These are phyloP conservation scores for Olivierus martensii DNA, from an alignment of 1,140 invertebrate genomes.

Conservation along the genomic window DNA sequence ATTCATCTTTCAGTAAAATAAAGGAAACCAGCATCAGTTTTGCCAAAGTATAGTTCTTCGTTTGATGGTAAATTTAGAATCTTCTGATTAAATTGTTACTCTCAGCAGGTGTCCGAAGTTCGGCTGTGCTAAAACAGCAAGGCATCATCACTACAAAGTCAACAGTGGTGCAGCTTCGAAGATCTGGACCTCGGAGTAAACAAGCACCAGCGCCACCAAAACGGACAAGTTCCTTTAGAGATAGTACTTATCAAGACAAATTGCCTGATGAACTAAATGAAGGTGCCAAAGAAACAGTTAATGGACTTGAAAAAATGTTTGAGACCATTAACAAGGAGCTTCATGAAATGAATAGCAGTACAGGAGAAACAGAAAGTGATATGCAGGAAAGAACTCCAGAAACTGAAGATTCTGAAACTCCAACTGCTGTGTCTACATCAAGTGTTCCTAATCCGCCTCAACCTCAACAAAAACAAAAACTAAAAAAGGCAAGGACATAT, in stretches of 20 bases:
- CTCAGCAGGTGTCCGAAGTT: too few relatives aligned
- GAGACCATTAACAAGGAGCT: slow-evolving; percentile 31
- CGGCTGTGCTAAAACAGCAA: slow-evolving; percentile 6
- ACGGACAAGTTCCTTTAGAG: slow-evolving; percentile 58
- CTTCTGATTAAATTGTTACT: too few relatives aligned
- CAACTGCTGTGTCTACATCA: slow-evolving; percentile 7
- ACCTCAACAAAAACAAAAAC: slow-evolving; percentile 10
- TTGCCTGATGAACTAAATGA: slow-evolving; percentile 21
- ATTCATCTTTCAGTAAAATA: too few relatives aligned
- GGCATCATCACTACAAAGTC: slow-evolving; percentile 28
- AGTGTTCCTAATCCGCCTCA: slow-evolving; percentile 12
- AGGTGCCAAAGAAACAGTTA: slow-evolving; percentile 20
- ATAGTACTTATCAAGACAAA: slow-evolving; percentile 23
- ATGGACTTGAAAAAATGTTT: slow-evolving; percentile 24
- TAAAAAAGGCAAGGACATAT: slow-evolving; percentile 43
- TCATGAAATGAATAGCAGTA: slow-evolving; percentile 13
- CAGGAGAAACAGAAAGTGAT: slow-evolving; percentile 41
- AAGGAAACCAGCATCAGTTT: too few relatives aligned
- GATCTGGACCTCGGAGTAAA: slow-evolving; percentile 39
- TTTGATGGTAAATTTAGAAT: too few relatives aligned
- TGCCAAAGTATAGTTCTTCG: too few relatives aligned
- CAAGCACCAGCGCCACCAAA: slow-evolving; percentile 89
- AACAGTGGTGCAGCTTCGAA: slow-evolving; percentile 60
- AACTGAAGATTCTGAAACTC: slow-evolving; percentile 41
- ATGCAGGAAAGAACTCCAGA: slow-evolving; percentile 45